Evolutionary conservation across 2,797 vertebrate genomes (phyloP), one percentile per base, ranked within the genome.

Genomic region (Enteromius argenteus): DNA sequence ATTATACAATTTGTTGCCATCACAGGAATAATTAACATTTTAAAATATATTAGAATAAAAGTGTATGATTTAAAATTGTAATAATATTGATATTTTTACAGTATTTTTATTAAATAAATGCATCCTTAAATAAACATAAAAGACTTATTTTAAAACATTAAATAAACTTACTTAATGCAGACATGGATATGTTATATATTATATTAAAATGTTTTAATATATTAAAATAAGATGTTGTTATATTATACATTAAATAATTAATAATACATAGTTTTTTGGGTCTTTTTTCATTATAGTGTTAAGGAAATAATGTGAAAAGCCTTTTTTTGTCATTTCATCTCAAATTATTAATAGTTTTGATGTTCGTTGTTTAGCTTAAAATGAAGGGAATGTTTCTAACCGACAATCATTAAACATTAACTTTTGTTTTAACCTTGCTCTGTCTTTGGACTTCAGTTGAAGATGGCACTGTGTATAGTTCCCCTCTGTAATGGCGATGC

Each of bases 401-500:
- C 11, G 3, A 35, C 27, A 51, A 6, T 6, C 19, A 74, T 13
- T 30, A 51, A 21, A 53, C 21, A 37, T 8, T 5, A 37, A 4
- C 49, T 13, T 53, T 32, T 17, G 13, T 73, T 64, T 64, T 37
- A 23, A 60, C 4, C 67, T 66, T 53, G 60, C 44, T 67, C 74
- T 60, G 30, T 67, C 35, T 76, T 81, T 49, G 51, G 51, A 53
- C 46, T n/a, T 37, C 42, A 62, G 46, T 15, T 68, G 4, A 37
- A 64, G 1, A 79, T 39, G 46, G 35, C 46, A 39, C 62, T 15
- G 21, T 49, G 19, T 64, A 71, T 42, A 83, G 37, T 80, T 46
- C 79, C 15, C 6, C 21, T 71, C 77, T 62, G 39, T 44, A 32
- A 77, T 62, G 76, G 2, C 56, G 37, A 73, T 51, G 71, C 51